Base-by-base conservation (phyloP, 2,797 vertebrate species). In the Amphiprion clarkii region DNA sequence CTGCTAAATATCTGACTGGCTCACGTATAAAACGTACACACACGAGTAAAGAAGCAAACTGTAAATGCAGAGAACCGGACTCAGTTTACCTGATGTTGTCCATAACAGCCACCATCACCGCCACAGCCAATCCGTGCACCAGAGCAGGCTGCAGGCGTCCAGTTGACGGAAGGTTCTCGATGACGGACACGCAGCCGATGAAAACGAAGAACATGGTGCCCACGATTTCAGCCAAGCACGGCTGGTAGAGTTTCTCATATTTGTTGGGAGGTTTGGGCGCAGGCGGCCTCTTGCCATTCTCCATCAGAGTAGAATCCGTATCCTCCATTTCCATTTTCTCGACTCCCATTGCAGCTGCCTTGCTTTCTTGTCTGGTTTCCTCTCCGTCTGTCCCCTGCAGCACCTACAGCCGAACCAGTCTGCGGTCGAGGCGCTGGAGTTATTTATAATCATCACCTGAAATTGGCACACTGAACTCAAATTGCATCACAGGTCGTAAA, bases 201-300 rank as follows among this genome's bases (percentile, higher is more conserved):
- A 97, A 98, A 70, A 96, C 93, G 71, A 98, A 98, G 88, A 98
- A 93, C 42, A 91, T 79, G 0, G 91, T 96, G 53, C 97, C 98
- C 75, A 99, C 58, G 3, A 97, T 71, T 86, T 99, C 97, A 0
- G 94, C 97, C 73, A 96, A 5, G 33, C 97, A 98, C 0, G 97
- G 97, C 93, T 97, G 97, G 9, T 94, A 1, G 1, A 94, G 23
- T 0, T 0, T 84, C 86, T 98, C 96, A 0, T 74, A 96, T 17
- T 36, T 91, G 84, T 69, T 90, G 14, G 27, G 69, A 23, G 66
- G 49, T 58, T 14, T 74, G 1, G 74, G n/a, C n/a, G 6, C 11
- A 0, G 54, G 14, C 0, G 57, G 9, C 36, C 88, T 89, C 51
- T 59, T 67, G 13, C 48, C 69, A 23, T 78, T 85, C 29, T 86